Evolutionary conservation across 2,888 invertebrate species (phyloP), one percentile per base, ranked within the genome.

Genomic region (Eupithecia tripunctaria): DNA sequence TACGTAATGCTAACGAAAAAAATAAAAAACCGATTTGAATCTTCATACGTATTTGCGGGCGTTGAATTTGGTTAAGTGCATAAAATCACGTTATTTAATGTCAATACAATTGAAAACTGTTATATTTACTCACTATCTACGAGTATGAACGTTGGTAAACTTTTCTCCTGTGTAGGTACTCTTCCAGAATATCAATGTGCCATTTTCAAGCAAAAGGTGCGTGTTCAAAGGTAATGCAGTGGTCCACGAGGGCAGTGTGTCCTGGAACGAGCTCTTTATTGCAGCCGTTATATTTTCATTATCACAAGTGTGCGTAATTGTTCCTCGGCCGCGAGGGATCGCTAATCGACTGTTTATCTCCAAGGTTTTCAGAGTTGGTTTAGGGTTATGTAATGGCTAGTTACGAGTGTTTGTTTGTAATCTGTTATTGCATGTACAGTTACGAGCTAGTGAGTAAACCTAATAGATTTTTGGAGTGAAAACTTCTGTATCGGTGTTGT

Each of bases 221-320:
- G 86, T 87, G 87, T 72, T 73, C 51, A 27, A 47, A 64, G 76
- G 79, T 79, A 81, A 80, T 82, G 84, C 84, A 65, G 64, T 60
- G 74, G 75, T 74, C 74, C 78, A 78, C 81, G 81, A 80, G 76
- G 79, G 67, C 81, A 78, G 81, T 78, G 76, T 73, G 72, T 80
- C 72, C 76, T 71, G 75, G 72, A 79, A 79, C 70, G 75, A 67
- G 72, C 80, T 76, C 80, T 84, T 80, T 83, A 83, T 84, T 82
- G 78, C 79, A 76, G 76, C 73, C 80, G 76, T 81, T 84, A 81
- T 79, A 81, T 81, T 82, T 81, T 76, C 77, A 81, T 82, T 75
- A 82, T 77, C 80, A 81, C 78, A 78, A 78, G 72, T 79, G 79
- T 72, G 18, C 51, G 74, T 76, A 77, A 78, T 74, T 75, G 76